Evolutionary conservation across 2,113 vertebrate species (phyloP).

Genomic region (Lates calcarifer): DNA sequence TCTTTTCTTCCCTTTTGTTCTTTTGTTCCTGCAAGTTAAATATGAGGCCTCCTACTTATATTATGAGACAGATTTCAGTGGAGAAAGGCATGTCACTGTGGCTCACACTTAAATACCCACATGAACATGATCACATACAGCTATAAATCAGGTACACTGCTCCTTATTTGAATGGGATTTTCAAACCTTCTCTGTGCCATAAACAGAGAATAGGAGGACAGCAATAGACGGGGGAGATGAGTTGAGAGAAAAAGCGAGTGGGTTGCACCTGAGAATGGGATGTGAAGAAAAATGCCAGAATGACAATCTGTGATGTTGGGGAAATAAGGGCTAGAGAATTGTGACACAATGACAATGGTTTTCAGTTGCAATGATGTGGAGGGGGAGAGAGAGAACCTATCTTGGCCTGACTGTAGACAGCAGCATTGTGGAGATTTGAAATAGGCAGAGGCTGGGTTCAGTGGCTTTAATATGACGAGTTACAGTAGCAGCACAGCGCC

Average conservation of each 20-base stretch:
- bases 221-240: background rate
- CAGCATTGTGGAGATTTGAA: slow-evolving; percentile 47
- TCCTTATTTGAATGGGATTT: background rate
- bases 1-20: slow-evolving; percentile 31
- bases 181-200: background rate
- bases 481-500: slow-evolving; percentile 56
- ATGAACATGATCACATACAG: background rate
- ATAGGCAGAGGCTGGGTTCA: slow-evolving; percentile 19
- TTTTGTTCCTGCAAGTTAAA: slow-evolving; percentile 13
- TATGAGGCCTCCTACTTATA: slow-evolving; percentile 23
- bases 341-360: slow-evolving; percentile 65
- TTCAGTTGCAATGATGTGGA: slow-evolving; percentile 25
- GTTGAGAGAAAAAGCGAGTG: slow-evolving; percentile 9
- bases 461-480: slow-evolving; percentile 56
- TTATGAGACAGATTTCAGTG: slow-evolving; percentile 22
- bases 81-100: slow-evolving; percentile 13
- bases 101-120: slow-evolving; percentile 23
- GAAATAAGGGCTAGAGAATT: slow-evolving; percentile 49
- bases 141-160: background rate
- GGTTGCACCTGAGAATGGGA: slow-evolving; percentile 51
- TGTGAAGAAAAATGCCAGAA: slow-evolving; percentile 60
- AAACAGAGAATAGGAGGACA: slow-evolving; percentile 12
- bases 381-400: slow-evolving; percentile 14
- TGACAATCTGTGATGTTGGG: slow-evolving; percentile 59
- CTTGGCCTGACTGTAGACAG: slow-evolving; percentile 29